phyloP scores from a whole-genome alignment of 1,140 invertebrate species.

The Dendrolimus kikuchii region DNA sequence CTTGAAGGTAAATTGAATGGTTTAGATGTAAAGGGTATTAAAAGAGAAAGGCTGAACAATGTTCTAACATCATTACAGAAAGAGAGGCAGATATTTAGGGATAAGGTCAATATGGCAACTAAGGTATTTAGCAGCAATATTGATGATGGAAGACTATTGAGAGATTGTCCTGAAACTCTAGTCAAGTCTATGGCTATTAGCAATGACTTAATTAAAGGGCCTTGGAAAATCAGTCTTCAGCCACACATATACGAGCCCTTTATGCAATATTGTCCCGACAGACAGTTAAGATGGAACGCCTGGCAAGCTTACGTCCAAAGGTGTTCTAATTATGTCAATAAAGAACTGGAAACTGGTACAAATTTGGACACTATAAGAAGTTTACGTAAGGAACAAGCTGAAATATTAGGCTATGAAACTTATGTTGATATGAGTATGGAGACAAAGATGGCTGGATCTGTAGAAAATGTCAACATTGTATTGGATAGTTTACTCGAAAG shows the following conservation, averaged over 20 bases:
- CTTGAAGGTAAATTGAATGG: slow-evolving; percentile 89
- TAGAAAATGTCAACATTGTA: slow-evolving; percentile 84
- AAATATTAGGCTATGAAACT: slow-evolving; percentile 83
- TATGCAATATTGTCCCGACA: slow-evolving; percentile 87
- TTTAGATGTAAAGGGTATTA: slow-evolving; percentile 67
- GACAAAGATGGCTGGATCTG: slow-evolving; percentile 92
- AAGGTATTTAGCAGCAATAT: slow-evolving; percentile 79
- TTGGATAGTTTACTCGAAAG: slow-evolving; percentile 79
- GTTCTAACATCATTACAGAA: slow-evolving; percentile 66
- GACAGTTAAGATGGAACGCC: slow-evolving; percentile 83
- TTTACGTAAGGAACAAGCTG: slow-evolving; percentile 80
- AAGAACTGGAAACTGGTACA: slow-evolving; percentile 79
- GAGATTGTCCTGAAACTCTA: slow-evolving; percentile 82
- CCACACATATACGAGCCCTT: slow-evolving; percentile 81
- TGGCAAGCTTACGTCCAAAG: slow-evolving; percentile 84
- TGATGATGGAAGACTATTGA: slow-evolving; percentile 76
- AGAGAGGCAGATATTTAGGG: slow-evolving; percentile 74
- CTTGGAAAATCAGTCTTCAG: slow-evolving; percentile 85
- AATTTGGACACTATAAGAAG: slow-evolving; percentile 84
- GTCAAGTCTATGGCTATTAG: slow-evolving; percentile 79
- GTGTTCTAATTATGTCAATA: slow-evolving; percentile 78
- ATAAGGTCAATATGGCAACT: slow-evolving; percentile 76
- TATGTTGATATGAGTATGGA: slow-evolving; percentile 92
- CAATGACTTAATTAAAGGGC: slow-evolving; percentile 77
- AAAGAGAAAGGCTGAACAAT: slow-evolving; percentile 66